Base-by-base conservation (phyloP, 1,140 invertebrate species). In the Brachionus paranguensis region DNA sequence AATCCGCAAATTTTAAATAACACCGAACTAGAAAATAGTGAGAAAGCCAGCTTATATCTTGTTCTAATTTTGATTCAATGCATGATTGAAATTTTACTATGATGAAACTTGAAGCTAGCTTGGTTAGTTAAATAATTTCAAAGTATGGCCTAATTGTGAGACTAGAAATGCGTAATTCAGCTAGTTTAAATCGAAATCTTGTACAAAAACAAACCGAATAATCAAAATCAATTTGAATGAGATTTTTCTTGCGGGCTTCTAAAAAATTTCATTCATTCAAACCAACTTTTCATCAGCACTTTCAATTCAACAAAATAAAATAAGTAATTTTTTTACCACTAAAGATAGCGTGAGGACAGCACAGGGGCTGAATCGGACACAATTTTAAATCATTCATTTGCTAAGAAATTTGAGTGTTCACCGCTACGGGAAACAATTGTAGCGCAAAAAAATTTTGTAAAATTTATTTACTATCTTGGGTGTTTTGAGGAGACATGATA, bases 61-160 rank as follows among this genome's bases (percentile, higher is more conserved):
- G 72, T 50, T 76, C 72, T 50, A 76, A 50, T 76, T 76, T 76
- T 50, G 47, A 76, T 76, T 76, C 45, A 76, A 76, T 76, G 72
- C 72, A 50, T 76, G 43, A 50, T 50, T 76, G 72, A 76, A 76
- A 76, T 76, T 76, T 76, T 27, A 76, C 24, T 41, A 72, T 72
- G 37, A 43, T 72, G 68, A 72, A 72, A 72, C 37, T 72, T 43
- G 68, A 72, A 72, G 37, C 68, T 17, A 72, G 68, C 41, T 43
- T 68, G 27, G 65, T 68, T 68, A 68, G 65, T 14, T 68, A 33
- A 68, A 68, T 33, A 14, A 68, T 33, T 68, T 68, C 10, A 68
- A 33, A 33, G 12, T 68, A 41, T 68, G 65, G 11, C 65, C 65
- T 68, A 68, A 68, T 33, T 68, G n/a, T 33, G 33, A 33, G 65